Base-by-base conservation (phyloP, 2,888 invertebrate species). In the Drosophila kambysellisi region DNA sequence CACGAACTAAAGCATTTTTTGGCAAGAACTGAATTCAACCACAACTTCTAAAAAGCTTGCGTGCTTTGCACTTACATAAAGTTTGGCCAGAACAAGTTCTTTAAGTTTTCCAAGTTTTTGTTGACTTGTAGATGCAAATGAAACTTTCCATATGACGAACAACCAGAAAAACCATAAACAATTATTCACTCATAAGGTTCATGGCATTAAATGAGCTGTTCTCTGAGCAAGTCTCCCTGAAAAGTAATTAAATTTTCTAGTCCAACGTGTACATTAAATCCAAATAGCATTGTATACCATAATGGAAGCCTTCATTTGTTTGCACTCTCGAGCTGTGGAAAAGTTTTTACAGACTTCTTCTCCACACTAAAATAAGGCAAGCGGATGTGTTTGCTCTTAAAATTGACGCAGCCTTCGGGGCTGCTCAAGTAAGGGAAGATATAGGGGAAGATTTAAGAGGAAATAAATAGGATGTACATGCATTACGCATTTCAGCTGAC, bases 221-320 rank as follows among this genome's bases (percentile, higher is more conserved):
- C 37, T 41, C 32, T 25, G 3, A 25, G n/a, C 7, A 25, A 12
- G 8, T 35, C 25, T 33, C 20, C 8, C 15, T 15, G 20, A 43
- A 35, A 46, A 20, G 43, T 63, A 57, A 43, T 57, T 63, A 57
- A 56, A 57, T 57, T 35, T 57, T 35, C 57, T 43, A 46, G 33
- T 43, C 30, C 33, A 33, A 25, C 32, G 41, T 52, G 20, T 41
- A n/a, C 56, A 50, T n/a, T 54, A 54, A 25, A 53, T 53, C 37
- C 39, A 32, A 68, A 57, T 57, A 12, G 46, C 29, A 51, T 33
- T 41, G n/a, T 2, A n/a, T 7, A 25, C n/a, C 51, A n/a, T 12
- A 52, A 51, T 15, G 51, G 43, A 30, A 57, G 57, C 6, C 12
- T 33, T 58, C 25, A 33, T 32, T 57, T 20, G 67, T 41, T 41